phyloP scores from a whole-genome alignment of 1,140 invertebrate genomes.

The Philotrypesis tridentata region DNA sequence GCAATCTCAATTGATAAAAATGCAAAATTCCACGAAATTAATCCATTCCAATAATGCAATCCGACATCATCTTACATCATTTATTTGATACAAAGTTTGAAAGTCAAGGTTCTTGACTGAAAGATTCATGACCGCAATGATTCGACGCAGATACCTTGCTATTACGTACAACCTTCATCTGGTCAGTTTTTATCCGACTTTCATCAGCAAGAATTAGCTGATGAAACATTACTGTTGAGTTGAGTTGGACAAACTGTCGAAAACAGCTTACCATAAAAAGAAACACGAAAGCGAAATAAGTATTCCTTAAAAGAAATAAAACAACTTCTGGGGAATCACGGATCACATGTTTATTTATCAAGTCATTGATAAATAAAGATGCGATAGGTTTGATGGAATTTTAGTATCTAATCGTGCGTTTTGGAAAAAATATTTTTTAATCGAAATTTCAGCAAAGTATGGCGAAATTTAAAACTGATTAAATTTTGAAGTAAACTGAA shows the following conservation, averaged over 20 bases:
- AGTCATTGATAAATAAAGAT: too few species aligned
- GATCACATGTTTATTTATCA: too few species aligned
- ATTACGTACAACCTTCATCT: constrained; percentile 12
- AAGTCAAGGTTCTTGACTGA: neutral
- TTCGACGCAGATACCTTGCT: neutral
- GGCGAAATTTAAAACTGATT: too few species aligned
- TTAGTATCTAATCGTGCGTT: too few species aligned
- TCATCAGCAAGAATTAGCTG: constrained; percentile 3
- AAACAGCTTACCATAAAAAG: neutral
- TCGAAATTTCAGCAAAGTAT: too few species aligned
- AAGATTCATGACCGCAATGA: neutral
- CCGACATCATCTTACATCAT: neutral
- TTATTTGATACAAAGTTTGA: neutral
- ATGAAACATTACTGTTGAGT: constrained; percentile 6
- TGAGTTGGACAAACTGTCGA: neutral
- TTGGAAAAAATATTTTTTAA: too few species aligned
- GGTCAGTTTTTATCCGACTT: constrained; percentile 3
- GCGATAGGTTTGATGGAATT: too few species aligned
- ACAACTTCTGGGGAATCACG: neutral
- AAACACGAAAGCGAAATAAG: neutral
- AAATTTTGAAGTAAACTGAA: too few species aligned
- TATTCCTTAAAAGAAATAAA: neutral
- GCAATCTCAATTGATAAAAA: neutral
- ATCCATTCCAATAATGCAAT: neutral
- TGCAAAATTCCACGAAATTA: neutral